Percentiles rank a stretch among this genome's conserved stretches.
These are phyloP conservation scores for Congeria kusceri DNA, from an alignment of 2,888 invertebrate species.

Conservation along the genomic window DNA sequence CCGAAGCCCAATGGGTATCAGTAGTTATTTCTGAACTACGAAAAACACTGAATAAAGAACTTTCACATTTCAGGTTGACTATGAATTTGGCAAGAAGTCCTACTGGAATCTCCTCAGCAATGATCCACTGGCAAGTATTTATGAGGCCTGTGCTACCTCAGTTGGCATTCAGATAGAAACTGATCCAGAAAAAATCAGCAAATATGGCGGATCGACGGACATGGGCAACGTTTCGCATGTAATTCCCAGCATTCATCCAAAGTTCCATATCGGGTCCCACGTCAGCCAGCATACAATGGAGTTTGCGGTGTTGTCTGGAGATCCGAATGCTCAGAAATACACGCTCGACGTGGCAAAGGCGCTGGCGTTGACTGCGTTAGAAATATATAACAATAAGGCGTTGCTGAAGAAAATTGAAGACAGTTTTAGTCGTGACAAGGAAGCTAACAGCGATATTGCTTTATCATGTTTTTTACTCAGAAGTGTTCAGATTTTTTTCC, in stretches of 20 bases:
- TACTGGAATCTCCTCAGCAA: conserved; percentile 81
- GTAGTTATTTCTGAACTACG: no score
- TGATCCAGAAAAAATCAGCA: conserved; percentile 60
- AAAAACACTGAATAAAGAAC: no score
- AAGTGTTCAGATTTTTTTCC: no score
- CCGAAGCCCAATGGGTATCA: no score
- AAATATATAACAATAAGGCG: conserved; percentile 59
- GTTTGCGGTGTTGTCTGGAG: conserved; percentile 70
- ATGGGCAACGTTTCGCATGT: conserved; percentile 84
- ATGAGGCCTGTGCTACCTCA: conserved; percentile 73
- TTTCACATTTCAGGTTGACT: conserved; percentile 68
- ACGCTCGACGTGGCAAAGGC: conserved; percentile 69
- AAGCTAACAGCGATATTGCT: no score
- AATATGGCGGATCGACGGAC: conserved; percentile 82
- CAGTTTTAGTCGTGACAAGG: conserved; percentile 63
- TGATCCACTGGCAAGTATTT: conserved; percentile 73
- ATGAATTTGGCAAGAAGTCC: conserved; percentile 67
- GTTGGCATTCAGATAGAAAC: conserved; percentile 74
- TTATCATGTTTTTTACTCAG: no score
- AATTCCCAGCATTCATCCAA: conserved; percentile 82
- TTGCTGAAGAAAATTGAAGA: conserved; percentile 55
- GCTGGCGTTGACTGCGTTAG: conserved; percentile 73
- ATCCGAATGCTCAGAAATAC: conserved; percentile 65
- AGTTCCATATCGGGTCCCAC: conserved; percentile 76
- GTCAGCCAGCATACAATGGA: conserved; percentile 73